Evolutionary conservation across 2,113 vertebrate species (phyloP).

Genomic region (Pomatostomus ruficeps): DNA sequence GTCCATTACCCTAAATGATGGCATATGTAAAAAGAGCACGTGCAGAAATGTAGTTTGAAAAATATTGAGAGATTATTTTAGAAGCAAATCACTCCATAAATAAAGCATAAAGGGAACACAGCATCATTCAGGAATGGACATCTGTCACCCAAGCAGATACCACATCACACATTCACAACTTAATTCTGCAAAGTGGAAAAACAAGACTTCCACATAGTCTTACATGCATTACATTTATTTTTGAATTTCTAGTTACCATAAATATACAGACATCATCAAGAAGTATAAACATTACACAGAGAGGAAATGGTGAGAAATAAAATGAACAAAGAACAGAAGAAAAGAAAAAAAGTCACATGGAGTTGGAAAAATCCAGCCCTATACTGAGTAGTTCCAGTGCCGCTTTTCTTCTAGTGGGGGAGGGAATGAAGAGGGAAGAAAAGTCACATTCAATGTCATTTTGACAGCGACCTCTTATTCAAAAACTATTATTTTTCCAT

Average conservation of each 20-base stretch:
- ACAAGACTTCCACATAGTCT: background rate
- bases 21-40: slow-evolving; percentile 49
- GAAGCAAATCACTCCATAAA: slow-evolving; percentile 52
- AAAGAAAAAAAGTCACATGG: slow-evolving; percentile 12
- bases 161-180: slow-evolving; percentile 4
- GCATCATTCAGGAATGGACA: slow-evolving; percentile 33
- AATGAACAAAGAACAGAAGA: slow-evolving; percentile 15
- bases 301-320: slow-evolving; percentile 19
- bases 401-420: background rate
- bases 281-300: slow-evolving; percentile 8
- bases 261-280: slow-evolving; percentile 23
- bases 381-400: background rate
- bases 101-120: slow-evolving; percentile 24
- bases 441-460: slow-evolving; percentile 62
- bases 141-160: slow-evolving; percentile 40
- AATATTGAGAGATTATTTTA: slow-evolving; percentile 60
- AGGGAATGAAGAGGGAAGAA: background rate
- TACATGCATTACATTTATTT: slow-evolving; percentile 7
- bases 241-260: slow-evolving; percentile 44
- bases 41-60: slow-evolving; percentile 42
- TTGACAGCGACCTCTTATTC: slow-evolving; percentile 64
- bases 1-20: slow-evolving; percentile 23
- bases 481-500: slow-evolving; percentile 68
- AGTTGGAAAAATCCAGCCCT: slow-evolving; percentile 15
- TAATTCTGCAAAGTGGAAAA: slow-evolving; percentile 15